Evolutionary conservation across 2,113 vertebrate species (phyloP).

Genomic region (Narcine bancroftii): DNA sequence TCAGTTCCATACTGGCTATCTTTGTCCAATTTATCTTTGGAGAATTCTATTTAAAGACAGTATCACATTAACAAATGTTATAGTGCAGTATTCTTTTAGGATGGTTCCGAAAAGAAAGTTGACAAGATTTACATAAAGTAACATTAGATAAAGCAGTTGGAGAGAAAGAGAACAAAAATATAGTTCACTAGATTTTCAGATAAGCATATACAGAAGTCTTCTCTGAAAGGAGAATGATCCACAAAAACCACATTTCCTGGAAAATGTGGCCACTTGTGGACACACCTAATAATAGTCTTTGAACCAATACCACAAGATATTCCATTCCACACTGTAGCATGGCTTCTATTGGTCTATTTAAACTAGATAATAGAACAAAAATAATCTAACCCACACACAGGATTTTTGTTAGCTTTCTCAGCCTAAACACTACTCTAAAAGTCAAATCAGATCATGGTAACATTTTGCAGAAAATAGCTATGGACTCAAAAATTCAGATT

Average conservation of each 20-base stretch:
- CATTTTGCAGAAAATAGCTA: neutral
- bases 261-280: slow-evolving; percentile 33
- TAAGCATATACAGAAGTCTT: slow-evolving; percentile 26
- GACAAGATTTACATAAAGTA: neutral
- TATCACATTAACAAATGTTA: neutral
- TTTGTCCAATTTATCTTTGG: neutral
- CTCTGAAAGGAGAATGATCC: slow-evolving; percentile 4
- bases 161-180: neutral
- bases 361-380: slow-evolving; percentile 24
- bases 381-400: slow-evolving; percentile 19
- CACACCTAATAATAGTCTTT: slow-evolving; percentile 24
- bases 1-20: neutral
- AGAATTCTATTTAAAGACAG: neutral
- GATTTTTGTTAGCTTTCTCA: neutral
- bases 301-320: slow-evolving; percentile 31
- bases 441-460: neutral
- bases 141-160: neutral
- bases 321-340: neutral
- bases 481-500: neutral
- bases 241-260: slow-evolving; percentile 36
- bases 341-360: neutral
- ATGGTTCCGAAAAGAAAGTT: neutral
- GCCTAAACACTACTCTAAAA: neutral
- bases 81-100: neutral
- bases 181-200: neutral